These are phyloP conservation scores for Deilephila elpenor DNA, from an alignment of 2,888 invertebrate genomes.

Conservation along the genomic window DNA sequence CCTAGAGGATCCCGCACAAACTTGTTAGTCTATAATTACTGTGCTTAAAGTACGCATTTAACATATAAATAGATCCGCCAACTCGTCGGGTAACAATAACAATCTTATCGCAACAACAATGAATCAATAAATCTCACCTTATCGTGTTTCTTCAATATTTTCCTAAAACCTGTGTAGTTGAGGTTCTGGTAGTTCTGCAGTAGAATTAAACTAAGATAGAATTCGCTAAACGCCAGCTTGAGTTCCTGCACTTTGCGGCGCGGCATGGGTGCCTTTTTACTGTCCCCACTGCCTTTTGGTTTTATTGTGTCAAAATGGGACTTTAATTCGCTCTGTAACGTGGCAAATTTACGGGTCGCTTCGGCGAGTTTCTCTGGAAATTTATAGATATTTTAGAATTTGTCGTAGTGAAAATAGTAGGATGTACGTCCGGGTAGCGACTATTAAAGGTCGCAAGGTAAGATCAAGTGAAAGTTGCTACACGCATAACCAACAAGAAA, in stretches of 20 bases:
- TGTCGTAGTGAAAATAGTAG: too few relatives aligned
- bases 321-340: constrained; percentile 93
- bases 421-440: too few relatives aligned
- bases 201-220: constrained; percentile 97
- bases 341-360: constrained; percentile 97
- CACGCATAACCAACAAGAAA: too few relatives aligned
- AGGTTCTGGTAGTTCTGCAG: constrained; percentile 99
- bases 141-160: constrained; percentile 99
- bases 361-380: constrained; percentile 83
- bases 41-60: background rate
- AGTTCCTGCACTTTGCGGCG: constrained; percentile 94
- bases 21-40: background rate
- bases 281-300: constrained; percentile 72
- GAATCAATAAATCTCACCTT: constrained; percentile 86
- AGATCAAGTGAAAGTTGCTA: too few relatives aligned
- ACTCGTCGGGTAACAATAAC: constrained; percentile 36
- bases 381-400: background rate
- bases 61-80: background rate
- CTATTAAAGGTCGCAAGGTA: too few relatives aligned
- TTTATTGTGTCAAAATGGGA: constrained; percentile 84
- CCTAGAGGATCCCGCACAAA: too few relatives aligned
- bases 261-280: constrained; percentile 84
- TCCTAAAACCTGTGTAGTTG: constrained; percentile 99
- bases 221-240: constrained; percentile 99
- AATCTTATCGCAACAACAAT: constrained; percentile 30